Conservation (phyloP, 1,140 invertebrate species). For the Achatina immaculata region DNA sequence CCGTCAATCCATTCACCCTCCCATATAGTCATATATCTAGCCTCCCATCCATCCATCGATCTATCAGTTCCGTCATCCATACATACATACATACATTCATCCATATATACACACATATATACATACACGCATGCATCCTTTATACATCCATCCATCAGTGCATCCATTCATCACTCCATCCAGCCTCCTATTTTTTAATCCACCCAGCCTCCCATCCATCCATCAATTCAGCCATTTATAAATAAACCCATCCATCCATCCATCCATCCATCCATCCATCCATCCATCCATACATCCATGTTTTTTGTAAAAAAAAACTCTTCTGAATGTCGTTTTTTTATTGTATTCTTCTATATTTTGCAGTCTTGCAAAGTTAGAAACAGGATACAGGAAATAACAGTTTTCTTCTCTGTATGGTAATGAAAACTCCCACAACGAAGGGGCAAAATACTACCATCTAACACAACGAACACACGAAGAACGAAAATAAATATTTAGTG, state of each 20-base stretch:
- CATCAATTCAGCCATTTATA: not conserved
- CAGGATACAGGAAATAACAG: too few species aligned
- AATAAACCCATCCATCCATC: not conserved
- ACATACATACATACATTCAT: conserved; percentile 17
- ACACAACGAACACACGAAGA: too few species aligned
- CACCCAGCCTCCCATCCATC: not conserved
- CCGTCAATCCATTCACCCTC: too few species aligned
- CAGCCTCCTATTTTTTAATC: not conserved
- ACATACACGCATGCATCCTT: conserved; percentile 26
- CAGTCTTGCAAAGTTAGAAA: too few species aligned
- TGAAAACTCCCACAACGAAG: too few species aligned
- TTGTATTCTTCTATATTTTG: too few species aligned
- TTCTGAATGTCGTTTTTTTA: too few species aligned
- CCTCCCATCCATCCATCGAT: not conserved
- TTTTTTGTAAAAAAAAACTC: too few species aligned
- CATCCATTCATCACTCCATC: not conserved
- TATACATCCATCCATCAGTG: not conserved
- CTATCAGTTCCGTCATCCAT: not conserved
- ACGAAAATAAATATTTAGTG: too few species aligned
- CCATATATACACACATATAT: conserved; percentile 33
- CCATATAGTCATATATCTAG: too few species aligned
- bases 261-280: not conserved
- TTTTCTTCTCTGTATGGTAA: too few species aligned
- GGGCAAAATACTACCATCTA: too few species aligned
- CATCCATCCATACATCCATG: not conserved